Conservation (phyloP, 2,113 vertebrate genomes). For the Orientallactaga bullata region DNA sequence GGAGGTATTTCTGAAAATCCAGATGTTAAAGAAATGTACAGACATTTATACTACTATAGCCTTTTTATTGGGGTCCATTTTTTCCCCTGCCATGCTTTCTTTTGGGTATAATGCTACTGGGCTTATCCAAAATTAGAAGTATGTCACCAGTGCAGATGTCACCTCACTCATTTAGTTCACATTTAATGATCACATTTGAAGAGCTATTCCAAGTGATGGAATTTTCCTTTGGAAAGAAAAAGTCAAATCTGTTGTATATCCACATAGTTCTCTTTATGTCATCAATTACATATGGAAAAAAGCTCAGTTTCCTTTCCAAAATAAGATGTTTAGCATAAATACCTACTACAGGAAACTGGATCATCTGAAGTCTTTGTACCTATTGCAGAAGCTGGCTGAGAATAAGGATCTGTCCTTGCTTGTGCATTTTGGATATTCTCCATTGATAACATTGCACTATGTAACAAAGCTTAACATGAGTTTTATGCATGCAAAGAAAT, state of each 20-base stretch:
- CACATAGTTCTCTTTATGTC: background rate
- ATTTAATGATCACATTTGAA: constrained; percentile 59
- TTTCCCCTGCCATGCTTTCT: background rate
- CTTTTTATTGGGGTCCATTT: background rate
- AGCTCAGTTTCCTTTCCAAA: background rate
- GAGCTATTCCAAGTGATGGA: constrained; percentile 51
- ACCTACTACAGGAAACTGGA: background rate
- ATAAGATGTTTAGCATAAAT: background rate
- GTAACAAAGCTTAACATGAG: constrained; percentile 72
- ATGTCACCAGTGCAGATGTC: background rate
- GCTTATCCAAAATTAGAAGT: constrained; percentile 52
- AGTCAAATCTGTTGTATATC: background rate
- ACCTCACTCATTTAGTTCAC: constrained; percentile 54
- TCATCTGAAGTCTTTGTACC: constrained; percentile 42
- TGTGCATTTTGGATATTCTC: background rate
- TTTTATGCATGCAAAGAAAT: constrained; percentile 78
- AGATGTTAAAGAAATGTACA: background rate
- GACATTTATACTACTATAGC: background rate
- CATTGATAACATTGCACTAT: constrained; percentile 76
- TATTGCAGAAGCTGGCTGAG: constrained; percentile 16
- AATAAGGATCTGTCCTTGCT: constrained; percentile 29
- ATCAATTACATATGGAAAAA: background rate
- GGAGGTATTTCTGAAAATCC: background rate
- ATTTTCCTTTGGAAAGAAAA: constrained; percentile 52
- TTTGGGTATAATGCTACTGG: background rate